Conservation (phyloP, 2,113 vertebrate species). For the Toxostoma redivivum region DNA sequence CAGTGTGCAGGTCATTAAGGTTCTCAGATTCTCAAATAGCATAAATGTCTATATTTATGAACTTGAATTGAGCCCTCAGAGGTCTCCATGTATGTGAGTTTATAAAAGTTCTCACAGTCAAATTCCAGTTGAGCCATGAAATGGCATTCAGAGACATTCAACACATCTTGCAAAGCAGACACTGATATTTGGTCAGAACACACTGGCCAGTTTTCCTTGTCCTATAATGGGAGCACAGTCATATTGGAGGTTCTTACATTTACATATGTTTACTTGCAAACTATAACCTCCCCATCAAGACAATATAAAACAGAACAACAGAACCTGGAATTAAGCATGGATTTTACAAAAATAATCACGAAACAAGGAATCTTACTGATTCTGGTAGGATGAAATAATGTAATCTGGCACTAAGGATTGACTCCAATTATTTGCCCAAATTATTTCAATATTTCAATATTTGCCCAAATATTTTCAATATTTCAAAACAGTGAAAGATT, state of each 20-base stretch:
- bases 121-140: fast-evolving
- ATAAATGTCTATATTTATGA: neutral
- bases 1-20: neutral
- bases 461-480: neutral
- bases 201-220: neutral
- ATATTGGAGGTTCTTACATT: neutral
- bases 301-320: neutral
- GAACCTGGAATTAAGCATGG: neutral
- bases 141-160: neutral
- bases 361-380: neutral
- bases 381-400: neutral
- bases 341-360: neutral
- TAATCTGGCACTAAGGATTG: neutral
- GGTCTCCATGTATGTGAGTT: neutral
- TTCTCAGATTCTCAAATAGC: neutral
- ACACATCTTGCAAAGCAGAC: neutral
- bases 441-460: neutral
- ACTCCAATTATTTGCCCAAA: neutral
- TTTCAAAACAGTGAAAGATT: neutral
- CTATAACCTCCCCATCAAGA: fast-evolving
- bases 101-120: neutral
- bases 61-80: neutral
- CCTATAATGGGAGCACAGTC: neutral
- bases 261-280: neutral
- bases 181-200: neutral